phyloP scores from a whole-genome alignment of 2,797 vertebrate species.

The Somateria mollissima region DNA sequence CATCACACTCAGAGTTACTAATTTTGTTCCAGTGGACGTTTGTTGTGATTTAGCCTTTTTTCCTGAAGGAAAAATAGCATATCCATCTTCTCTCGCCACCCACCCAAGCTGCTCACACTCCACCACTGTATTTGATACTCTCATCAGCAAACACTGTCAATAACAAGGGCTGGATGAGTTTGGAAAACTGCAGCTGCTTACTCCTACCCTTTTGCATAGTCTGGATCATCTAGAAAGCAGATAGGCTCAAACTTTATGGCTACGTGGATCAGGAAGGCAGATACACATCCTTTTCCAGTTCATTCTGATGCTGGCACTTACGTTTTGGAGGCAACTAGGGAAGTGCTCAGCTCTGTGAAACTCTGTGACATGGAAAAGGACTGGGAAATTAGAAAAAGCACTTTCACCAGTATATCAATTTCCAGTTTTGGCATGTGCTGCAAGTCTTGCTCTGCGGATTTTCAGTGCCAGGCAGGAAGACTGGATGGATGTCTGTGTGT shows the following conservation, averaged over 20 bases:
- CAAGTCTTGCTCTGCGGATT: background rate
- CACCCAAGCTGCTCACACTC: too few relatives aligned
- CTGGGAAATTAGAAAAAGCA: background rate
- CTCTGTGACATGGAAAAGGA: background rate
- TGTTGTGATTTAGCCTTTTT: background rate
- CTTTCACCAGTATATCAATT: background rate
- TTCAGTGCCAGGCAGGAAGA: background rate
- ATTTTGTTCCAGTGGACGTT: background rate
- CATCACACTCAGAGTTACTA: background rate
- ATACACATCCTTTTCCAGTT: fast-evolving
- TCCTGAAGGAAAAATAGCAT: background rate
- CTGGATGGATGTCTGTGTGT: background rate
- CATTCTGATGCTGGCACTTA: background rate
- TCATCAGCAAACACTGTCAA: background rate
- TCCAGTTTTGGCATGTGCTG: background rate
- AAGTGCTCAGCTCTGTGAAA: background rate
- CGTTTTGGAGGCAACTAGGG: background rate
- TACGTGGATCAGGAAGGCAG: background rate
- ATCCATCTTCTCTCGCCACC: background rate
- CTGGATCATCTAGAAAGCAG: background rate
- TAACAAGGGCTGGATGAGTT: background rate
- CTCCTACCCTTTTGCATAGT: background rate
- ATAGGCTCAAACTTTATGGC: background rate
- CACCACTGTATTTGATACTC: background rate
- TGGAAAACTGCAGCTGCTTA: background rate